Conservation (phyloP, 2,888 invertebrate species). For the Sinohyriopsis cumingii region DNA sequence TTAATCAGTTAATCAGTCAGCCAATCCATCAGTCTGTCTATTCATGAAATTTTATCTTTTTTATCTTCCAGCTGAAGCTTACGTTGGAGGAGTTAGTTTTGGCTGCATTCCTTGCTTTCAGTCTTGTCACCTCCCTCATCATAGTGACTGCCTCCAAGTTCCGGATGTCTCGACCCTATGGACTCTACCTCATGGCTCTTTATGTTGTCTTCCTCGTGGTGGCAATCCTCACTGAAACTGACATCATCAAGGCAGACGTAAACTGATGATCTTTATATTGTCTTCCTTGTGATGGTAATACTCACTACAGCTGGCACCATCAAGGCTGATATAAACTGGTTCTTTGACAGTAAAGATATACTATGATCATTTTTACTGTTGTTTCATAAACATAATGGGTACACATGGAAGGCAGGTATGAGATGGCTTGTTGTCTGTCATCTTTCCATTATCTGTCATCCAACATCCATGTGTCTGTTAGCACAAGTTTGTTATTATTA, state of each 20-base stretch:
- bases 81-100: conserved; percentile 72
- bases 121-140: conserved; percentile 72
- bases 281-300: conserved; percentile 75
- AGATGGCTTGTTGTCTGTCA: too few relatives aligned
- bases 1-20: neutral
- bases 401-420: too few relatives aligned
- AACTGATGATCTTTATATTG: conserved; percentile 69
- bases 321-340: conserved; percentile 25
- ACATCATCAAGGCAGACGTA: conserved; percentile 50
- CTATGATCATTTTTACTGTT: too few relatives aligned
- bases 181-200: conserved; percentile 72
- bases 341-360: too few relatives aligned
- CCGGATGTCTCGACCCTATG: conserved; percentile 73
- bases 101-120: conserved; percentile 73
- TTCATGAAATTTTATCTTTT: neutral
- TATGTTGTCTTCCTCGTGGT: conserved; percentile 75
- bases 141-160: conserved; percentile 74
- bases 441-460: too few relatives aligned
- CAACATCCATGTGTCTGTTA: too few relatives aligned
- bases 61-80: conserved; percentile 65
- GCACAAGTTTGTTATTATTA: too few relatives aligned
- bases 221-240: conserved; percentile 74
- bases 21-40: neutral
- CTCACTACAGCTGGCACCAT: conserved; percentile 73
- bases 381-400: too few relatives aligned